Base-by-base conservation (phyloP, 2,888 invertebrate genomes). In the Andricus curvator region DNA sequence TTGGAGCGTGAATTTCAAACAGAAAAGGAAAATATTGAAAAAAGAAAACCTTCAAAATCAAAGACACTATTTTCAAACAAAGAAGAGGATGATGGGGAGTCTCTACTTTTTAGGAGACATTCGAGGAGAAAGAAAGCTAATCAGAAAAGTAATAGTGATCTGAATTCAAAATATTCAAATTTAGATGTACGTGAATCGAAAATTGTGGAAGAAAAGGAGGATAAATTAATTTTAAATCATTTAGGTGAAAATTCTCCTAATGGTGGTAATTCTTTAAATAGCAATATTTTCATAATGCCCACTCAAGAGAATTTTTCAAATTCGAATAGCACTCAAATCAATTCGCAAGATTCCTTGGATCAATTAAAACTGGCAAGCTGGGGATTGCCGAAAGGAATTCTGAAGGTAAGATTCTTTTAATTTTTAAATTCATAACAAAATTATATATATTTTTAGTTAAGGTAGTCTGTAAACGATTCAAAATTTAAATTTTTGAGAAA, bases 361-460 rank as follows among this genome's bases (percentile, higher is more conserved):
- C 74, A 74, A 74, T 56, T 74, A 20, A 74, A 74, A 60, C 56
- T 74, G n/a, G n/a, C 83, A n/a, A 85, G 80, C 64, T 86, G 86
- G 86, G 86, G 86, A 33, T 77, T 86, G 22, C 86, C 86, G 9
- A 64, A 79, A 22, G 22, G 74, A n/a, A 85, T 86, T 81, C 84
- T 86, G n/a, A 78, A 86, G 79, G 86, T 85, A 70, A 66, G 25
- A 60, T 60, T 74, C 20, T 22, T 78, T 15, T 44, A 60, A 33
- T 22, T 68, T 17, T 76, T 2, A 11, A 22, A 74, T 74, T 37
- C 37, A 17, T 66, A 44, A 41, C 56, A 62, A n/a, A 48, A 17
- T 17, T 48, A 48, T 4, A 48, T 48, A 17, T 48, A 17, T 48
- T 48, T 17, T 44, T 15, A 44, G 48, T 15, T 48, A 4, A 17